phyloP scores from a whole-genome alignment of 2,888 invertebrate species.

The Tromatobia lineatoria region DNA sequence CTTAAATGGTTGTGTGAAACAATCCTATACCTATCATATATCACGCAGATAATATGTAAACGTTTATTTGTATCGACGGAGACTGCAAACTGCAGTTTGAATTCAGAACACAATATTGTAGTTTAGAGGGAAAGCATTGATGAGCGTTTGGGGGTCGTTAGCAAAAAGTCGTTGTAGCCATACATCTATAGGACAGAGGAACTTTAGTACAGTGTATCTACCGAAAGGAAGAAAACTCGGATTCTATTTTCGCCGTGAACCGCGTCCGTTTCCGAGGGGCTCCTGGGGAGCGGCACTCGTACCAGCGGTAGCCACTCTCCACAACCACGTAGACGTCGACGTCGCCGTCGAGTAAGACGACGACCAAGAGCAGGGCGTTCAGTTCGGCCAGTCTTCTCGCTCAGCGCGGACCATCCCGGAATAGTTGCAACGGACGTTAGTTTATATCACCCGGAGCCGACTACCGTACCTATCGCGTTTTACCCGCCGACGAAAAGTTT shows the following conservation, averaged over 20 bases:
- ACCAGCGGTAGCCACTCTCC: neutral
- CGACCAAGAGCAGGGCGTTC: conserved; percentile 62
- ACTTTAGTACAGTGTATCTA: conserved; percentile 21
- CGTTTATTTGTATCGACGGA: no score
- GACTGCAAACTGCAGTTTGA: neutral
- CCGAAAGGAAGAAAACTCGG: conserved; percentile 76
- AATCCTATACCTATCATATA: no score
- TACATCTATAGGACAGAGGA: conserved; percentile 27
- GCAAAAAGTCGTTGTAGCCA: neutral
- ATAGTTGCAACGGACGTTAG: conserved; percentile 75
- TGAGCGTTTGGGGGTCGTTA: neutral
- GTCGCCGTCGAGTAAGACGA: conserved; percentile 58
- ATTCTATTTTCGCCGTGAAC: conserved; percentile 82
- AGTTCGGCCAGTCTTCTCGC: conserved; percentile 82
- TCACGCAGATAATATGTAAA: no score
- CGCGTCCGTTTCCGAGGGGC: conserved; percentile 74
- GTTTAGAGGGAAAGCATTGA: neutral
- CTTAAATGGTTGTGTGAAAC: neutral
- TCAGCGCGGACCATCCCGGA: conserved; percentile 81
- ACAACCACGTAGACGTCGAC: conserved; percentile 60
- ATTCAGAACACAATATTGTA: neutral
- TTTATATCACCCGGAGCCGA: conserved; percentile 60
- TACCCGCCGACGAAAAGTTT: conserved; percentile 29
- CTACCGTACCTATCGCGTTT: conserved; percentile 57
- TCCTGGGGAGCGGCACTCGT: conserved; percentile 8